These are phyloP conservation scores for Lamprotornis superbus DNA, from an alignment of 2,113 vertebrate species.

Conservation along the genomic window DNA sequence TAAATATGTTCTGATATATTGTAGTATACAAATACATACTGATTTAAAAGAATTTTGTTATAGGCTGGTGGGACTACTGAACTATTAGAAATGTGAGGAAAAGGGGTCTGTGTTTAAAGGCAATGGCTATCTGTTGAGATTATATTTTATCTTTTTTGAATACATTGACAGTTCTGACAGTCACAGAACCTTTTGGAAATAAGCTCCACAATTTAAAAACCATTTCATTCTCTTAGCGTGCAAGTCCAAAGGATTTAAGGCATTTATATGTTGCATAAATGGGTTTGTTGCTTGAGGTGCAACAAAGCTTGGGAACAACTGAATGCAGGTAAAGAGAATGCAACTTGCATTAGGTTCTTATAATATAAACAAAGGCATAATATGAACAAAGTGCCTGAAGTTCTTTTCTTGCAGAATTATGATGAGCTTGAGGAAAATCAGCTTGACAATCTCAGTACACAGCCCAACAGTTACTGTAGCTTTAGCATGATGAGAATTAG, in stretches of 20 bases:
- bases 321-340: not conserved
- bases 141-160: not conserved
- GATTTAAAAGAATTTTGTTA: not conserved
- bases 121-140: not conserved
- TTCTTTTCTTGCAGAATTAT: not conserved
- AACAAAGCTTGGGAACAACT: not conserved
- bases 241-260: not conserved
- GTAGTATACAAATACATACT: not conserved
- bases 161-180: not conserved
- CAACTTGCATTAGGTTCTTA: not conserved
- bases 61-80: not conserved
- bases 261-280: not conserved
- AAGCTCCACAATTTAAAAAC: not conserved
- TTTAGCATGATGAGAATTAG: not conserved
- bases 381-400: not conserved
- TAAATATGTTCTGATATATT: not conserved
- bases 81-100: not conserved
- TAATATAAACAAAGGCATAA: not conserved
- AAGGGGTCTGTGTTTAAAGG: not conserved
- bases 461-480: not conserved
- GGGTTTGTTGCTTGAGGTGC: not conserved
- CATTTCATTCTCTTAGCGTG: not conserved
- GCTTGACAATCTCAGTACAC: not conserved
- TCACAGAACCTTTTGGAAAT: not conserved
- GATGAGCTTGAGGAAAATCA: not conserved